Evolutionary conservation across 2,888 invertebrate species (phyloP).

Genomic region (Campoplex nolae): DNA sequence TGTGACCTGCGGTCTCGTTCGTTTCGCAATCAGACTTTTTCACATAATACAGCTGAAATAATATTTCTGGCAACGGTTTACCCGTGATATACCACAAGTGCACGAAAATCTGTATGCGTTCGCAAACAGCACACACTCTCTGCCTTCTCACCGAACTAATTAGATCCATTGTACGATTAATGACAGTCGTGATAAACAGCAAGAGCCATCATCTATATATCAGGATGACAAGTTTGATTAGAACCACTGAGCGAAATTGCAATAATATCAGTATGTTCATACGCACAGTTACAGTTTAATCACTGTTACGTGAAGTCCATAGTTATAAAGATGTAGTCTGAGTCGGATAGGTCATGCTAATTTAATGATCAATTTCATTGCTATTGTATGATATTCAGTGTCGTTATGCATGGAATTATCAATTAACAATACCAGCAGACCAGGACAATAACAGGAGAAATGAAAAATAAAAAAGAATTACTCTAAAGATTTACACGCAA

Average conservation of each 20-base stretch:
- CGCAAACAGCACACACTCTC: neutral
- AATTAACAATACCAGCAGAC: neutral
- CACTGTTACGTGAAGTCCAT: neutral
- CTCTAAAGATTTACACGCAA: neutral
- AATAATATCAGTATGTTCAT: neutral
- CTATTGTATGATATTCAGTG: neutral
- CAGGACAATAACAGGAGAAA: neutral
- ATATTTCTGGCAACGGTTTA: neutral
- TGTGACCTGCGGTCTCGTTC: neutral
- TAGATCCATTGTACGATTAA: neutral
- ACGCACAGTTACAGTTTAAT: neutral
- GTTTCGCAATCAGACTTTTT: neutral
- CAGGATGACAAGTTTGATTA: neutral
- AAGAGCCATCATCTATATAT: neutral
- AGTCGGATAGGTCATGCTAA: neutral
- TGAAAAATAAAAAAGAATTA: no score
- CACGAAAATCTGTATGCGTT: neutral
- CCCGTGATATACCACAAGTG: neutral
- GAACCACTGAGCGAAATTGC: neutral
- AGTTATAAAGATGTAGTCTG: neutral
- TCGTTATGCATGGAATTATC: neutral
- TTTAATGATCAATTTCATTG: neutral
- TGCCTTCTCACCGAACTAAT: neutral
- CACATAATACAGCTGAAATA: neutral
- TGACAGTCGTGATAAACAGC: neutral